Evolutionary conservation across 2,888 invertebrate species (phyloP), one percentile per base, ranked within the genome.

Genomic region (Agrochola macilenta): DNA sequence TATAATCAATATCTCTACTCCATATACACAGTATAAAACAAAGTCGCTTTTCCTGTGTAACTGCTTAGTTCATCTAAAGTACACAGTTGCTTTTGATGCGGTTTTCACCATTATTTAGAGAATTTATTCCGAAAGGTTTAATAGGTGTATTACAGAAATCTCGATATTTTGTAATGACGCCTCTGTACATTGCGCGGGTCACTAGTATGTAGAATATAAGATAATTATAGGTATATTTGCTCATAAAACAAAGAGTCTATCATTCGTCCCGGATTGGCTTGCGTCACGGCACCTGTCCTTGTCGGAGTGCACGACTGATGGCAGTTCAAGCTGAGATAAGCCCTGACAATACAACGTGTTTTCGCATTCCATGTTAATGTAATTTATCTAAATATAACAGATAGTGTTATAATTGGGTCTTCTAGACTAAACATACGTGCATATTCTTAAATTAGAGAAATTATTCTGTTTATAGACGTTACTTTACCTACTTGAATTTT

Each of bases 231-330:
- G 69, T n/a, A 88, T 89, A 84, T 83, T 87, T 58, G 78, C 72
- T 76, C 43, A 74, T 46, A 74, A 83, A 74, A 87, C 84, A 86
- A 84, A 85, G 84, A 87, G 76, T 81, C 78, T 76, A 82, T 87
- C 81, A 80, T 81, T 82, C 69, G 76, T 82, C 65, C 81, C 79
- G 80, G 77, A 84, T 82, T 43, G 69, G 74, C n/a, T 83, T 68
- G 71, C 81, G 81, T 88, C 82, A 86, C 65, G 23, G 14, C 65
- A 78, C 77, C 77, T 79, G 82, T 85, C 87, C 81, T 87, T 79
- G 85, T 43, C 74, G 17, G 71, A 77, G 82, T 79, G 80, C 86
- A 87, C 79, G 80, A 74, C 81, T 79, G 77, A 81, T 86, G 84
- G 78, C 77, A 79, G 79, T 73, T 72, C 61, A 69, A 57, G 65